A percentile compares a stretch with the other conserved stretches of the same genome.
Evolutionary conservation across 2,113 vertebrate genomes (phyloP).

Genomic region (Oophaga pumilio): DNA sequence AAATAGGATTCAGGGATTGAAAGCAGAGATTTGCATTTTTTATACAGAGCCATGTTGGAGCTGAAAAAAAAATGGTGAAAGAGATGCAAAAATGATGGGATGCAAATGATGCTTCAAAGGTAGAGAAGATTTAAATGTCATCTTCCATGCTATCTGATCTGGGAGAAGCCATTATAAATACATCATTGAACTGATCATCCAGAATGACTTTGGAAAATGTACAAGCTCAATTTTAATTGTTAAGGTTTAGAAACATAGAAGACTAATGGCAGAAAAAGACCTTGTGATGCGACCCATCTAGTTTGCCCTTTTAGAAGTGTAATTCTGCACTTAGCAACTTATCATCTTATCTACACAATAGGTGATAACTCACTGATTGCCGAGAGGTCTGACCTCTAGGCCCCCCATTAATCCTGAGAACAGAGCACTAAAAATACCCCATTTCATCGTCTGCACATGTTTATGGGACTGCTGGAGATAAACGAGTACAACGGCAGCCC

Average conservation of each 20-base stretch:
- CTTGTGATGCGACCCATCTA: too few species aligned
- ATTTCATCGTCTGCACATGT: too few species aligned
- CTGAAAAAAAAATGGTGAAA: not conserved
- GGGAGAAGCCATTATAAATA: not conserved
- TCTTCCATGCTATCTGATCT: not conserved
- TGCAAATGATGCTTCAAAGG: constrained; percentile 9
- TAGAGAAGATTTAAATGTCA: not conserved
- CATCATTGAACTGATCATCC: not conserved
- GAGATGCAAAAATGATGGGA: not conserved
- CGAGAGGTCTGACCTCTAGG: too few species aligned
- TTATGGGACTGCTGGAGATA: too few species aligned
- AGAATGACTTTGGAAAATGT: not conserved
- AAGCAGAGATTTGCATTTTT: not conserved
- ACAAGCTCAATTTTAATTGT: not conserved
- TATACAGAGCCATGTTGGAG: not conserved
- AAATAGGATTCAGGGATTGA: not conserved
- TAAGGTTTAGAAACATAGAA: not conserved
- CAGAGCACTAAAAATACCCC: too few species aligned
- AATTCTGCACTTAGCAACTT: too few species aligned
- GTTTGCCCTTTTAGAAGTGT: too few species aligned
- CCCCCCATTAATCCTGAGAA: too few species aligned
- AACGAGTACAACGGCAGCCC: too few species aligned
- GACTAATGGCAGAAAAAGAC: too few species aligned
- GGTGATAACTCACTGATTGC: too few species aligned
- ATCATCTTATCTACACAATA: too few species aligned